Conservation (phyloP, 2,113 vertebrate genomes). For the Notiomystis cincta region DNA sequence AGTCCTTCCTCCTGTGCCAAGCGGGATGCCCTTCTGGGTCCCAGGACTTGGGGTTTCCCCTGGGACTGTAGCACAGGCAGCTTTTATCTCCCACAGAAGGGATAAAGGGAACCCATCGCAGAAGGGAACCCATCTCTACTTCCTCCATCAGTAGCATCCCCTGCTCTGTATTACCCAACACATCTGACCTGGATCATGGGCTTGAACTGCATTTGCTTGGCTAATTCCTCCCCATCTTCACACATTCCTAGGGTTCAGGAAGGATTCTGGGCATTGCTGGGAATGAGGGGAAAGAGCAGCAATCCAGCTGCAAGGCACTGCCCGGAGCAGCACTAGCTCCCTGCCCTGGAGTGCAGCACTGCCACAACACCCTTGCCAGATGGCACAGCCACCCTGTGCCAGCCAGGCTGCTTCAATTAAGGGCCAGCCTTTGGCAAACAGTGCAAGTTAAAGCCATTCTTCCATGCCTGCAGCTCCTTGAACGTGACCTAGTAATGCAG, state of each 20-base stretch:
- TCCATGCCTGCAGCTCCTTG: not conserved
- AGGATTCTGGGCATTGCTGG: not conserved
- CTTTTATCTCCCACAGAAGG: not conserved
- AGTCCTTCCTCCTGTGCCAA: not conserved
- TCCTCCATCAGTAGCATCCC: not conserved
- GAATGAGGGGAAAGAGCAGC: not conserved
- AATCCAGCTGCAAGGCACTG: not conserved
- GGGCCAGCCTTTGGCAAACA: not conserved
- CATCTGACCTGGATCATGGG: not conserved
- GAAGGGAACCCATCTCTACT: not conserved
- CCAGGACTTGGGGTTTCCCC: not conserved
- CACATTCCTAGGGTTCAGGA: not conserved
- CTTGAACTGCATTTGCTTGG: not conserved
- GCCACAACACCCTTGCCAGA: not conserved
- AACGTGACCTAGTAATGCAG: not conserved
- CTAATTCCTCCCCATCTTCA: not conserved
- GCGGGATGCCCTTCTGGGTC: not conserved
- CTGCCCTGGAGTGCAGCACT: fast-evolving
- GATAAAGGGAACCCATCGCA: too few species aligned
- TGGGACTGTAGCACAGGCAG: not conserved
- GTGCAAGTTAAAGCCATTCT: not conserved
- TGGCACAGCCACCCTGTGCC: not conserved
- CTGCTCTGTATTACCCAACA: not conserved
- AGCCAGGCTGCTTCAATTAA: not conserved
- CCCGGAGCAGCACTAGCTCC: not conserved